Evolutionary conservation across 2,113 vertebrate genomes (phyloP).

Genomic region (Malurus cyaneus): DNA sequence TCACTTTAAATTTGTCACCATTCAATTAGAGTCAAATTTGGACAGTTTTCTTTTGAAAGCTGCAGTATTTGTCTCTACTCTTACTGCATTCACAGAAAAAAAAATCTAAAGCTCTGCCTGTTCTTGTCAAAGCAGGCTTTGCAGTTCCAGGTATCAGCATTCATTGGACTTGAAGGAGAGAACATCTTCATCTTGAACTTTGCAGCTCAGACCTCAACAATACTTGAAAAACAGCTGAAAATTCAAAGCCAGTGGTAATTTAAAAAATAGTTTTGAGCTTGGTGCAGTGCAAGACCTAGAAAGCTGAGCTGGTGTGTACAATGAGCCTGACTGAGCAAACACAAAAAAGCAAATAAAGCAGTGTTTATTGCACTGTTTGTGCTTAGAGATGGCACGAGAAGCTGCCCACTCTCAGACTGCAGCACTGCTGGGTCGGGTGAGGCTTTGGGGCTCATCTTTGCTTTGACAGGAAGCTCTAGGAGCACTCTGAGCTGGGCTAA

Average conservation of each 20-base stretch:
- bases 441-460: neutral
- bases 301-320: neutral
- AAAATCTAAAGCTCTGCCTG: neutral
- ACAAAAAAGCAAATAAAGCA: neutral
- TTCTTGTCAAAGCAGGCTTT: neutral
- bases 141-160: neutral
- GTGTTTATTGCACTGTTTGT: neutral
- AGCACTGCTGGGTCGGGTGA: fast-evolving
- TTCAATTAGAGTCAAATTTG: neutral
- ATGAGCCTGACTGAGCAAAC: neutral
- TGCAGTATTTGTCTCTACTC: neutral
- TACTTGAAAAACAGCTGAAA: neutral
- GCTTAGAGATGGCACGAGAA: too few relatives aligned
- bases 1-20: neutral
- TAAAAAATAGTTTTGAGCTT: neutral
- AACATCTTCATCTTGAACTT: neutral
- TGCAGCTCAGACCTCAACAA: neutral
- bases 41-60: neutral
- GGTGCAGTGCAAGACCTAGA: neutral
- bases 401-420: neutral
- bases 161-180: neutral
- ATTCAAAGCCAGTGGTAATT: neutral
- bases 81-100: neutral
- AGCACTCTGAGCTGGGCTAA: neutral
- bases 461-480: neutral